Conservation (phyloP, 2,113 vertebrate genomes). For the Tapirus terrestris region DNA sequence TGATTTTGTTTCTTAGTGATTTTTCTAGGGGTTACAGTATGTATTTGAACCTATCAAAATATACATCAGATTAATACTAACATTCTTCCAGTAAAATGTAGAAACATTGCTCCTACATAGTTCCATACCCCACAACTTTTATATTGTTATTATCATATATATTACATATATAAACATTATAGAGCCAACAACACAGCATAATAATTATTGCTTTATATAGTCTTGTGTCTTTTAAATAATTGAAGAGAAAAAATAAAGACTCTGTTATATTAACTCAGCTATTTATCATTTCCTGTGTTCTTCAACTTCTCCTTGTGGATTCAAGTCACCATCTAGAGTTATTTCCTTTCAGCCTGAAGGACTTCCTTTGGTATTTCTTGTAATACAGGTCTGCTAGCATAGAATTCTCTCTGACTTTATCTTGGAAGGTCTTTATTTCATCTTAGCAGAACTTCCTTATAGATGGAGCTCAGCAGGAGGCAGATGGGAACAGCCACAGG, state of each 20-base stretch:
- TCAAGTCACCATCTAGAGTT: neutral
- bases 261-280: neutral
- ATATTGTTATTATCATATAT: neutral
- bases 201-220: neutral
- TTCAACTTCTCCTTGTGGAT: neutral
- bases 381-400: neutral
- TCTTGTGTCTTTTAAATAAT: neutral
- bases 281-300: neutral
- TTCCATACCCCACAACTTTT: neutral
- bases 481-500: neutral
- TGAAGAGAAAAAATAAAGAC: neutral
- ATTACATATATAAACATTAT: neutral
- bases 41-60: neutral
- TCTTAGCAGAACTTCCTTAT: neutral
- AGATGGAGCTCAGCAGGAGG: neutral
- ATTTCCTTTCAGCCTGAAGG: neutral
- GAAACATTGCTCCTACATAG: neutral
- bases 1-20: neutral
- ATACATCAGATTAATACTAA: neutral
- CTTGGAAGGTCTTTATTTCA: neutral
- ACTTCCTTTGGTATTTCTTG: neutral
- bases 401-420: neutral
- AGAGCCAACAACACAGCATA: neutral
- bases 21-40: neutral
- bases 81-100: neutral